Evolutionary conservation across 2,888 invertebrate genomes (phyloP).

Genomic region (Athalia cordata): DNA sequence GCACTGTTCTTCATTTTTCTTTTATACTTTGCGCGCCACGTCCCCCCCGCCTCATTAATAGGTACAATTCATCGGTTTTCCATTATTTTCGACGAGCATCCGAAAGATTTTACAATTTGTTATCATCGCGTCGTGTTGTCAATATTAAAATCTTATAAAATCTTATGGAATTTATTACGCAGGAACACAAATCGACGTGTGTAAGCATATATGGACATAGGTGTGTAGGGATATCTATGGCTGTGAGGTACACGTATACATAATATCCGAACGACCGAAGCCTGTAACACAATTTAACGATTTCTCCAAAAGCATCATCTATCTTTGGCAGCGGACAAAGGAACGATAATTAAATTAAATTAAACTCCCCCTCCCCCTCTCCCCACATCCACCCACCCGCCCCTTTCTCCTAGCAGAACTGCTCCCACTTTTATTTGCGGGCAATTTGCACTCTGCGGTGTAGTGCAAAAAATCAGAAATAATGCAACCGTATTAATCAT

Average conservation of each 20-base stretch:
- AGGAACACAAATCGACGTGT: no score
- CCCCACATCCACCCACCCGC: slow-evolving; percentile 15
- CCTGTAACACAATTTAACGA: neutral
- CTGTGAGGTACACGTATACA: no score
- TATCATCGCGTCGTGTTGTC: neutral
- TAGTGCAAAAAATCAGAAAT: slow-evolving; percentile 66
- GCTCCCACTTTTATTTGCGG: slow-evolving; percentile 65
- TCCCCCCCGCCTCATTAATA: neutral
- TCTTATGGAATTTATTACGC: neutral
- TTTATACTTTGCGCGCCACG: neutral
- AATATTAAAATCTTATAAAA: neutral
- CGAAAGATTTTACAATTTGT: neutral
- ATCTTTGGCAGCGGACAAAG: slow-evolving; percentile 61
- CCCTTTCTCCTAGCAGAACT: slow-evolving; percentile 19
- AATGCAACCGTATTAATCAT: slow-evolving; percentile 71
- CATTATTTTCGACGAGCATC: neutral
- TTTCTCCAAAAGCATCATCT: slow-evolving; percentile 51
- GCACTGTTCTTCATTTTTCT: neutral
- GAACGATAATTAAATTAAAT: slow-evolving; percentile 67
- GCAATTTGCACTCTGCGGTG: slow-evolving; percentile 65
- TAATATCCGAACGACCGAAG: neutral
- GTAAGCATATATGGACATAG: no score
- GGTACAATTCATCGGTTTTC: neutral
- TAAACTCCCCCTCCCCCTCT: slow-evolving; percentile 56
- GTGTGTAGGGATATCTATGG: no score